Percentiles rank a stretch among this genome's conserved stretches.
phyloP scores from a whole-genome alignment of 1,140 invertebrate species.

The Wiebesia pumilae region DNA sequence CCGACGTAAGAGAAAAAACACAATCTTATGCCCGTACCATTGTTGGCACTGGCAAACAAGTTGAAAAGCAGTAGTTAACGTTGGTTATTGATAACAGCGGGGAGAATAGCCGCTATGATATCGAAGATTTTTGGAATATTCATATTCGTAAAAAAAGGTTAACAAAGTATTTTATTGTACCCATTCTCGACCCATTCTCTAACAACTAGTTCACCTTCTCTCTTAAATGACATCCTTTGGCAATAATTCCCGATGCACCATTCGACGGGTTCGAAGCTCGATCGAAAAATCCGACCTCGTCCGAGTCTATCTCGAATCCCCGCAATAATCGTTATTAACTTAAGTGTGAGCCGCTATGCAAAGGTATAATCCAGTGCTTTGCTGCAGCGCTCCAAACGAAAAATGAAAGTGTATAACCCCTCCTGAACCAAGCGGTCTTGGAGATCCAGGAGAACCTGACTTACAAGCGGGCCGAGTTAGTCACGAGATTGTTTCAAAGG shows the following conservation, averaged over 20 bases:
- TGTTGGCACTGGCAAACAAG: no score
- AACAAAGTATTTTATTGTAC: no score
- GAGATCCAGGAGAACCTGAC: slow-evolving; percentile 37
- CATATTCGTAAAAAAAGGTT: no score
- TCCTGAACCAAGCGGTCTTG: not conserved
- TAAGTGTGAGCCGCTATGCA: not conserved
- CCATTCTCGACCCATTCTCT: no score
- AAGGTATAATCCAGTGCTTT: slow-evolving; percentile 15
- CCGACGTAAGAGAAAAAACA: no score
- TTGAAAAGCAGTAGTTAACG: no score
- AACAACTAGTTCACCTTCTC: not conserved
- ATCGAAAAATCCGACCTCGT: not conserved
- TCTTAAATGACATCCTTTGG: not conserved
- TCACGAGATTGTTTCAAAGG: slow-evolving; percentile 56
- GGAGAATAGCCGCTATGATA: no score
- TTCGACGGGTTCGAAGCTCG: not conserved
- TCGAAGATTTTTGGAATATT: no score
- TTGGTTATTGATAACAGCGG: no score
- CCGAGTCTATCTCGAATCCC: not conserved
- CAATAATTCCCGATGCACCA: not conserved
- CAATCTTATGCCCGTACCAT: no score
- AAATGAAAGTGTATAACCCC: slow-evolving; percentile 15
- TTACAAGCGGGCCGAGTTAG: slow-evolving; percentile 56
- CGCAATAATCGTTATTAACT: slow-evolving; percentile 37
- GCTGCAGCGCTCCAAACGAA: not conserved